Evolutionary conservation across 2,113 vertebrate genomes (phyloP), one percentile per base, ranked within the genome.

Genomic region (Cnemophilus loriae): DNA sequence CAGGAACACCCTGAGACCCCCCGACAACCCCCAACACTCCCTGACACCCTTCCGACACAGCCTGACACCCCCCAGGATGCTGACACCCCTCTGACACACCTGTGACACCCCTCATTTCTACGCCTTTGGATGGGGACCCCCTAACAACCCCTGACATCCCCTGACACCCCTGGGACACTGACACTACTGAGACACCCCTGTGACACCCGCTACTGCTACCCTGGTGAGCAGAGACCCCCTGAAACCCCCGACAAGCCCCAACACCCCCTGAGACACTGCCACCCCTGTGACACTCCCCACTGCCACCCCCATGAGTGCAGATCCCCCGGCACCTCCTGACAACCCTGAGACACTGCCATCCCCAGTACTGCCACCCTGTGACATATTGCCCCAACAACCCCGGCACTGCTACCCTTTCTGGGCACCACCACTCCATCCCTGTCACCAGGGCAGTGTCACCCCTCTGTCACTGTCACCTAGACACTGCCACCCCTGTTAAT

Each of bases 31-130:
- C 7, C 26, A 57, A 20, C 23, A n/a, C 12, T 39, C 19, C 10
- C 47, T 1, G 0, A 37, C 14, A 53, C 15, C 4, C 9, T 59
- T 6, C 26, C 0, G 0, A 32, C 21, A 57, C 20, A 17, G 26
- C 37, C 15, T 1, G 2, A 60, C 24, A 28, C 15, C 15, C 35
- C 8, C 39, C 27, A 60, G 33, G 15, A 8, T 68, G 47, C 33
- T 53, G 55, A 35, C 28, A 55, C 11, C 4, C 33, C 47, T 47
- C 27, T 55, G 39, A 65, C 49, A 64, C 15, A 17, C 35, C 67
- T 65, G 30, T 50, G 53, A 67, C 37, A 50, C 22, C 27, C 37
- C 46, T 59, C 53, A 37, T 50, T 77, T 76, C 53, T 77, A 33
- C 1, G 3, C 12, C 26, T 52, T 59, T 52, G 53, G 52, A 59